Conservation (phyloP, 2,888 invertebrate genomes). For the Drosophila seclusa region DNA sequence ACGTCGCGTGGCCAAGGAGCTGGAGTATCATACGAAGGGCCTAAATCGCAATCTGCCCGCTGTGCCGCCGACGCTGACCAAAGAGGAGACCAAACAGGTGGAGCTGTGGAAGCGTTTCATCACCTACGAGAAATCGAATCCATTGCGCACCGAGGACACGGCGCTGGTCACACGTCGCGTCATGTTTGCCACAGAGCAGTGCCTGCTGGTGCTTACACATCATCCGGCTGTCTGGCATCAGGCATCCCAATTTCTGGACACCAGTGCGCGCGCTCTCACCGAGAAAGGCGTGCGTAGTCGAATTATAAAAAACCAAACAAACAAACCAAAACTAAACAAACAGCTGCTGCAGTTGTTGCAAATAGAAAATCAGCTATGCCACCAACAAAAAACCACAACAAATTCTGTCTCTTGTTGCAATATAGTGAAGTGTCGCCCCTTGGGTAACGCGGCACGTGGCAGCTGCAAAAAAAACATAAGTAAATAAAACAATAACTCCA, state of each 20-base stretch:
- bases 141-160: constrained; percentile 97
- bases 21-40: constrained; percentile 97
- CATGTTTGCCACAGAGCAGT: constrained; percentile 99
- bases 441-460: constrained; percentile 65
- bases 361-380: constrained; percentile 57
- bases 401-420: constrained; percentile 58
- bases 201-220: constrained; percentile 97
- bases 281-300: constrained; percentile 94
- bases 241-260: constrained; percentile 98
- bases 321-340: constrained; percentile 3
- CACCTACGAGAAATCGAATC: constrained; percentile 98
- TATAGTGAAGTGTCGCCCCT: constrained; percentile 71
- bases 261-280: constrained; percentile 95
- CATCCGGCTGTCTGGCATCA: constrained; percentile 99
- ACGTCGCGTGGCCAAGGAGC: constrained; percentile 96
- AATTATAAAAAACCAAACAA: constrained; percentile 11
- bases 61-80: constrained; percentile 95
- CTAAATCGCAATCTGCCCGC: constrained; percentile 98
- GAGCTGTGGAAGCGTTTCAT: constrained; percentile 99
- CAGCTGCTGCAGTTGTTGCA: constrained; percentile 28
- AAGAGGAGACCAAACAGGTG: constrained; percentile 97
- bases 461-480: background rate
- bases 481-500: constrained; percentile 21
- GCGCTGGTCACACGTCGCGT: constrained; percentile 96
- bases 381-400: constrained; percentile 37